Conservation (phyloP, 1,140 invertebrate genomes). For the Ceratitis capitata region DNA sequence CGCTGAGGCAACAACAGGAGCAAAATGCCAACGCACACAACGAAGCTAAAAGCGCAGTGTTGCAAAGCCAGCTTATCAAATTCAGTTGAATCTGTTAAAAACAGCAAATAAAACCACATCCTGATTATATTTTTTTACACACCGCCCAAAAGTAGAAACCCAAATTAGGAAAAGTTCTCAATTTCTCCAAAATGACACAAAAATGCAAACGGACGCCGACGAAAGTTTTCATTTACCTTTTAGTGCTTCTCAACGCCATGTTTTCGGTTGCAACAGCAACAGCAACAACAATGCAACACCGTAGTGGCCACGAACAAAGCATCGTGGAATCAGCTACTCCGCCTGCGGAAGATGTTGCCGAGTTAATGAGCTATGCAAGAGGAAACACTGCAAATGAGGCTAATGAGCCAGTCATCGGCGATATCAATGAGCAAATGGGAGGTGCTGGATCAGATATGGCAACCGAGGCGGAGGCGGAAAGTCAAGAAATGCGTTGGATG, state of each 20-base stretch:
- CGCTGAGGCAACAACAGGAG: neutral
- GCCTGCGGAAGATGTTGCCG: neutral
- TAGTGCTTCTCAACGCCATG: neutral
- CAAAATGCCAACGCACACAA: neutral
- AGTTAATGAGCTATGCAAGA: constrained; percentile 1
- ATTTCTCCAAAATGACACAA: constrained; percentile 18
- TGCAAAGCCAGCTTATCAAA: neutral
- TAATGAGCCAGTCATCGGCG: constrained; percentile 50
- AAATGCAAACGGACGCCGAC: neutral
- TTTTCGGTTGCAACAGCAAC: neutral
- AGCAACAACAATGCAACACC: neutral
- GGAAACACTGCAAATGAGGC: neutral
- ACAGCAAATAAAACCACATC: neutral
- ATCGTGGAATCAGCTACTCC: neutral
- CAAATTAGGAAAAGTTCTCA: neutral
- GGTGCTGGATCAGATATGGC: no score
- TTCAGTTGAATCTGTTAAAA: neutral
- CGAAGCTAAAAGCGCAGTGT: neutral
- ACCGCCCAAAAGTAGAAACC: neutral
- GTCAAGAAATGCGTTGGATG: neutral
- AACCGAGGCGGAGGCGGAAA: neutral
- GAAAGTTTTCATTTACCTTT: neutral
- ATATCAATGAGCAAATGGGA: constrained; percentile 50
- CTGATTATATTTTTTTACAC: neutral
- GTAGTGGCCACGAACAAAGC: neutral